These are phyloP conservation scores for Macrotus californicus DNA, from an alignment of 2,113 vertebrate species.

Conservation along the genomic window DNA sequence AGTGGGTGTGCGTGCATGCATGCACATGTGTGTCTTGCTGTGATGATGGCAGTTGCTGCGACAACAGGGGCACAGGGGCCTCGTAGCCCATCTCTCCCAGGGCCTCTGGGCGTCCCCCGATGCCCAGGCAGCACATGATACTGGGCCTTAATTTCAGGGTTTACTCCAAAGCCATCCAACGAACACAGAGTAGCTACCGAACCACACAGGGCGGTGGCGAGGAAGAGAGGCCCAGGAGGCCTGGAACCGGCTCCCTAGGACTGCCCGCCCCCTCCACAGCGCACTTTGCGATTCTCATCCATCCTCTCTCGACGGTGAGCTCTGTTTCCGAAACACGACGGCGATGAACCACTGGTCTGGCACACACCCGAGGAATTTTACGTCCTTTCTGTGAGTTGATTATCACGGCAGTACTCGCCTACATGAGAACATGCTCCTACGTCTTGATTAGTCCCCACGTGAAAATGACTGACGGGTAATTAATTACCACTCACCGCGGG, in stretches of 20 bases:
- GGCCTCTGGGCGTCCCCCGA: neutral
- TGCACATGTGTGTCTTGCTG: accelerated
- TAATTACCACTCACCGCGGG: neutral
- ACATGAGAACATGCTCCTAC: neutral
- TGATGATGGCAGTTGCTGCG: accelerated
- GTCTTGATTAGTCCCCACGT: neutral
- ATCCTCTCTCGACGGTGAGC: neutral
- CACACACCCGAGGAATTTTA: neutral
- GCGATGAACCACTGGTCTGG: neutral
- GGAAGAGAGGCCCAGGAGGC: neutral
- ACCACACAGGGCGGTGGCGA: too few relatives aligned
- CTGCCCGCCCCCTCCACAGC: neutral
- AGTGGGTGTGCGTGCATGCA: neutral
- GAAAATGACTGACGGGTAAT: neutral
- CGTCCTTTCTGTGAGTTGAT: neutral
- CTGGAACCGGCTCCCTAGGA: accelerated
- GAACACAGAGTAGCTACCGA: too few relatives aligned
- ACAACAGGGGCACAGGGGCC: too few relatives aligned
- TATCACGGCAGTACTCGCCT: neutral
- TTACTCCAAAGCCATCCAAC: neutral
- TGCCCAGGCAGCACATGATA: too few relatives aligned
- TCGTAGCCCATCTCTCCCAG: too few relatives aligned
- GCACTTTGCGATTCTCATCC: neutral
- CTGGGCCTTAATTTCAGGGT: neutral
- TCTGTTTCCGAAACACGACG: neutral